Percentiles rank a stretch among this genome's conserved stretches.
phyloP scores from a whole-genome alignment of 2,888 invertebrate genomes.

The Schizotus pectinicornis region DNA sequence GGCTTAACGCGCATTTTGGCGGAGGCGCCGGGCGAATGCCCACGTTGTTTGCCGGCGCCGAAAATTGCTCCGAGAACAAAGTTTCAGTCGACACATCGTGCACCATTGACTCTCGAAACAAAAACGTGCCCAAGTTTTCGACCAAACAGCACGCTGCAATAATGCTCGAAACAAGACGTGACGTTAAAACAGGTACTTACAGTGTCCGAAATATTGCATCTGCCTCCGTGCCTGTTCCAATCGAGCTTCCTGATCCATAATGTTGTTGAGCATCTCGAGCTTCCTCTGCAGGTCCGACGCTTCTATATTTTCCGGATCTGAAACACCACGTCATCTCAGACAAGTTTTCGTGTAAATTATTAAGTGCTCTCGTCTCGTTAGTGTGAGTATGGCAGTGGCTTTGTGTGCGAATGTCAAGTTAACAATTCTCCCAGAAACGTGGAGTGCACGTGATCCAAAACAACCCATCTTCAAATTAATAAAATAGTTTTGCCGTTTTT shows the following conservation, averaged over 20 bases:
- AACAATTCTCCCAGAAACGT: not conserved
- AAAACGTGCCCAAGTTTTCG: no score
- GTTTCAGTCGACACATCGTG: no score
- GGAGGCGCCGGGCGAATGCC: no score
- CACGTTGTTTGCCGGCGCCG: no score
- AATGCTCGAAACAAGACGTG: conserved; percentile 32
- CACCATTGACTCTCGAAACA: no score
- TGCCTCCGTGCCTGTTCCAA: conserved; percentile 79
- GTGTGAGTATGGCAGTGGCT: not conserved
- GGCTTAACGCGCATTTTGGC: no score
- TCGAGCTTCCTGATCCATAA: conserved; percentile 84
- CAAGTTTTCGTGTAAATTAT: not conserved
- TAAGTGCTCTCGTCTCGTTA: not conserved
- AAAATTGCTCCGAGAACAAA: no score
- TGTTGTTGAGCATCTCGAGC: conserved; percentile 87
- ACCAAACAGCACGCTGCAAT: not conserved
- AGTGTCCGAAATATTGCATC: conserved; percentile 81
- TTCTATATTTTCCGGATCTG: conserved; percentile 87
- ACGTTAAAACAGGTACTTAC: conserved; percentile 63
- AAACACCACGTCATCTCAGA: conserved; percentile 36
- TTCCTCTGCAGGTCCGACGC: conserved; percentile 89
- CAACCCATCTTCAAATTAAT: no score
- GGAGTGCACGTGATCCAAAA: no score
- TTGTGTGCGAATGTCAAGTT: not conserved
- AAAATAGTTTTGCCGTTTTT: no score